These are phyloP conservation scores for Stegana nigrithorax DNA, from an alignment of 2,888 invertebrate genomes.

Conservation along the genomic window DNA sequence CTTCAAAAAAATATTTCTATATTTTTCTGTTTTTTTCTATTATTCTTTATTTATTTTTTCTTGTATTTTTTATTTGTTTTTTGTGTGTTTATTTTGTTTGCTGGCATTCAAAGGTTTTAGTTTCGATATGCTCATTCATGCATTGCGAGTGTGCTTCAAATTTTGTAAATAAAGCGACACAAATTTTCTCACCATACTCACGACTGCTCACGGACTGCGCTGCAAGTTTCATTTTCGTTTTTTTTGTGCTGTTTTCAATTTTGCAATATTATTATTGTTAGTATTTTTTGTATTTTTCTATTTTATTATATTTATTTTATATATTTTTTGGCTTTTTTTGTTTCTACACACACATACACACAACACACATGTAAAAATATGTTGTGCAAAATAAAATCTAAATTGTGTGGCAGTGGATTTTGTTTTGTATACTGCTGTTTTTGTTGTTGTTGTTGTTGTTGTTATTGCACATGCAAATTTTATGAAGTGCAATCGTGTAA, in stretches of 20 bases:
- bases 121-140: constrained; percentile 34
- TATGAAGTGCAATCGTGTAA: constrained; percentile 44
- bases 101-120: constrained; percentile 29
- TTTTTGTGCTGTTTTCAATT: not conserved
- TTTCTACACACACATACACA: not conserved
- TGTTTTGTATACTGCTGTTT: not conserved
- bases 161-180: constrained; percentile 45
- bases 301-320: not conserved
- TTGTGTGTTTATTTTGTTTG: not conserved
- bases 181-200: not conserved
- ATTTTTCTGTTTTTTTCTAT: not conserved
- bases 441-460: not conserved
- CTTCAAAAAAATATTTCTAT: too few relatives aligned
- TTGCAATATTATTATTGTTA: not conserved
- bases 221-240: constrained; percentile 1
- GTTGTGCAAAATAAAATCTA: not conserved
- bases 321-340: not conserved
- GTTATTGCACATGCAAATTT: constrained; percentile 29
- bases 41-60: not conserved
- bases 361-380: not conserved
- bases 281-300: not conserved
- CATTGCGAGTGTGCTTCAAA: constrained; percentile 34
- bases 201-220: not conserved
- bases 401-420: constrained; percentile 12
- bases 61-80: not conserved